A percentile compares a stretch with the other conserved stretches of the same genome.
These are phyloP conservation scores for Timandra comae DNA, from an alignment of 2,888 invertebrate species.

Conservation along the genomic window DNA sequence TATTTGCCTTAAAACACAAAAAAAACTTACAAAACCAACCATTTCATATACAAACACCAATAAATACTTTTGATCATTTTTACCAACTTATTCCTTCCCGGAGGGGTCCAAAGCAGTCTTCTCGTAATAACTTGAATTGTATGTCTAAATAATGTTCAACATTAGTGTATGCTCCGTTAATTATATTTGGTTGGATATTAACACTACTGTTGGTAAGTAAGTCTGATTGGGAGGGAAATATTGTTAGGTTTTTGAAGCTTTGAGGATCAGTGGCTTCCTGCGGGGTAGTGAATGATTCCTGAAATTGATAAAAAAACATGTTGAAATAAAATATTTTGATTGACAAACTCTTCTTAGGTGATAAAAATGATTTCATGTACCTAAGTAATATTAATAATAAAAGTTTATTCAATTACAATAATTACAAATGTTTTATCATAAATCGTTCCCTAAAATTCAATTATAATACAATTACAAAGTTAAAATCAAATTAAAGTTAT, in stretches of 20 bases:
- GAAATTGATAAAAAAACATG: no score
- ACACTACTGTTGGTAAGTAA: conserved; percentile 63
- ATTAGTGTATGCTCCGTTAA: conserved; percentile 78
- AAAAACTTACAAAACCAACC: not conserved
- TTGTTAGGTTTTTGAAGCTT: conserved; percentile 47
- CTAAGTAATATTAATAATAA: no score
- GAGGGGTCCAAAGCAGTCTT: conserved; percentile 87
- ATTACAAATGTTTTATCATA: no score
- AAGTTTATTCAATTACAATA: no score
- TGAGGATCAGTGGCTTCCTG: conserved; percentile 26
- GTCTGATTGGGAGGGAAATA: conserved; percentile 70
- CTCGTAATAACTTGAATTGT: conserved; percentile 86
- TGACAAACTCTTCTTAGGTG: no score
- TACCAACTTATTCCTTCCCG: conserved; percentile 79
- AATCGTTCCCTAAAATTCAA: no score
- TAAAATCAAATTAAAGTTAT: no score
- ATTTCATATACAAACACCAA: not conserved
- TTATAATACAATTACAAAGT: no score
- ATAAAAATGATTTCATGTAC: no score
- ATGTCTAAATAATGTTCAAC: conserved; percentile 85
- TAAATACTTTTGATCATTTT: conserved; percentile 3
- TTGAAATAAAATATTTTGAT: no score
- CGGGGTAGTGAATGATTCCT: conserved; percentile 12
- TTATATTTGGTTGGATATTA: conserved; percentile 70
- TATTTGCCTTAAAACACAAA: conserved; percentile 57